Evolutionary conservation across 2,888 invertebrate genomes (phyloP).

Genomic region (Serripes groenlandicus): DNA sequence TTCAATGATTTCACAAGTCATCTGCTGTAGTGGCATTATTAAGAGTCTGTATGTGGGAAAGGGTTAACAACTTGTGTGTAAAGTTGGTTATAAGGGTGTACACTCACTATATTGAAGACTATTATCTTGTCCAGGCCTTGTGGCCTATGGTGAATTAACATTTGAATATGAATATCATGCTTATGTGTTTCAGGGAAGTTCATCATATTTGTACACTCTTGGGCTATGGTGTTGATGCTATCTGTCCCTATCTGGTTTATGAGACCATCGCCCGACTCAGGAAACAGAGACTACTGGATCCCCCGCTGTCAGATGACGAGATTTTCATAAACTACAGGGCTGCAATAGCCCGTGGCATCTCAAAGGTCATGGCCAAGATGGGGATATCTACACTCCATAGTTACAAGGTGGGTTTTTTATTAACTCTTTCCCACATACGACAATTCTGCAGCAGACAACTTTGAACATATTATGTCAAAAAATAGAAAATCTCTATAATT

Average conservation of each 20-base stretch:
- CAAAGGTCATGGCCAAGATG: constrained; percentile 99
- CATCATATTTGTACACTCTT: constrained; percentile 98
- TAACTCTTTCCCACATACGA: too few species aligned
- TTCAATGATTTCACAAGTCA: too few species aligned
- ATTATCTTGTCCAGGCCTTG: too few species aligned
- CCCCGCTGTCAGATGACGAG: constrained; percentile 91
- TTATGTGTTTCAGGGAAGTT: constrained; percentile 88
- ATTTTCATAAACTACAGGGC: constrained; percentile 94
- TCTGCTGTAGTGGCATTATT: too few species aligned
- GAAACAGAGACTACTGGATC: constrained; percentile 94
- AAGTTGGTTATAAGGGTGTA: too few species aligned
- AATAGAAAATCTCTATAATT: too few species aligned
- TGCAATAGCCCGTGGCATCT: constrained; percentile 96
- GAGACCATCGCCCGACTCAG: constrained; percentile 96
- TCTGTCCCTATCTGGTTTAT: constrained; percentile 98
- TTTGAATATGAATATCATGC: neutral
- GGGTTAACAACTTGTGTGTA: too few species aligned
- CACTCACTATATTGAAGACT: too few species aligned
- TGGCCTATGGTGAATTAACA: too few species aligned
- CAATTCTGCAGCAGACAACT: too few species aligned
- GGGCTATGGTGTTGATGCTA: constrained; percentile 98
- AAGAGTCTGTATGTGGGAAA: too few species aligned
- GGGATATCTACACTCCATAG: constrained; percentile 99
- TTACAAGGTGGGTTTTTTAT: constrained; percentile 94
- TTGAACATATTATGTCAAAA: too few species aligned